Evolutionary conservation across 2,797 vertebrate genomes (phyloP).

Genomic region (Phylloscopus collybita): DNA sequence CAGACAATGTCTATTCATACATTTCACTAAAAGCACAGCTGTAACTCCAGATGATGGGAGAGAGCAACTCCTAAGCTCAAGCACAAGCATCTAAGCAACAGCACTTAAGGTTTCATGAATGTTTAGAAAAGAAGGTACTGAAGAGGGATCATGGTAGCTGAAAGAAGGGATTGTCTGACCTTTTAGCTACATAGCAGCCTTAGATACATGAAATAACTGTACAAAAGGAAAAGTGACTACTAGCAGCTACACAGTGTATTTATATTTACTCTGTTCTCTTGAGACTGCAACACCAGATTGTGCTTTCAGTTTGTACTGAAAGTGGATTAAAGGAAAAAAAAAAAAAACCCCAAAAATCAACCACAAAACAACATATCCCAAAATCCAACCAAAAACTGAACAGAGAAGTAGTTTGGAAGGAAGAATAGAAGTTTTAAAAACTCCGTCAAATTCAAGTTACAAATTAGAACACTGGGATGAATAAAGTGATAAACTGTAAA

Average conservation of each 20-base stretch:
- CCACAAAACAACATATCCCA: not conserved
- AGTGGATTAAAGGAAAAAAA: not conserved
- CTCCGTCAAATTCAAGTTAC: not conserved
- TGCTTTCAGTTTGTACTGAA: not conserved
- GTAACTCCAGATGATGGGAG: not conserved
- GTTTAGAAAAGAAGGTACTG: not conserved
- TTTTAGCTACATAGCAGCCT: not conserved
- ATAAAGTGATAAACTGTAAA: not conserved
- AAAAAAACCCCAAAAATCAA: not conserved
- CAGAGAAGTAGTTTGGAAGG: not conserved
- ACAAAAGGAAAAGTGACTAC: not conserved
- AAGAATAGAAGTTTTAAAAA: not conserved
- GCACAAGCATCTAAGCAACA: not conserved
- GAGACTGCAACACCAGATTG: not conserved
- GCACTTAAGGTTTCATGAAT: not conserved
- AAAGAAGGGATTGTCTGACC: not conserved
- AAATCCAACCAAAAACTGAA: not conserved
- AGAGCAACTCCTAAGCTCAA: not conserved
- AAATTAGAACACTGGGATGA: not conserved
- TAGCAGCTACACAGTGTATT: not conserved
- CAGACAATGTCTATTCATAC: not conserved
- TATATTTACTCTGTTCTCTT: not conserved
- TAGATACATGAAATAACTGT: not conserved
- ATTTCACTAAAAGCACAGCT: not conserved
- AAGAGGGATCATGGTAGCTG: not conserved